Evolutionary conservation across 23 tunicate species (phyloP), one percentile per base, ranked within the genome.

Genomic region (Halocynthia roretzi): DNA sequence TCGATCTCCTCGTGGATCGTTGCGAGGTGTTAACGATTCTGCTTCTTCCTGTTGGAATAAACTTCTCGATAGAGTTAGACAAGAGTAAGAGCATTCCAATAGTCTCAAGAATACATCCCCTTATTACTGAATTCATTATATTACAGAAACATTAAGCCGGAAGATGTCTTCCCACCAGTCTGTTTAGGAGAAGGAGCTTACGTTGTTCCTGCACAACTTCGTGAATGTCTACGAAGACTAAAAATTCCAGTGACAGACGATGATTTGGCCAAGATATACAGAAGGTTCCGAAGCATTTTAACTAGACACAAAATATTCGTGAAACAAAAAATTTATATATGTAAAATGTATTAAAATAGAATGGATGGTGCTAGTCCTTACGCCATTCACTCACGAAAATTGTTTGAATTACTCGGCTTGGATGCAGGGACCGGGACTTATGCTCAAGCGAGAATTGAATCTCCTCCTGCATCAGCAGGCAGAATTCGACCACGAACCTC

Each of bases 101-200:
- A 56, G 40, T n/a, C 12, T 71, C 60, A 12, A 20, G 72, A 15
- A 67, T 2, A 23, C 18, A 21, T 64, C 64, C 18, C 71, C 5
- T 12, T 15, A 54, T 4, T 70, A 12, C 20, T 53, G 52, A 40
- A 65, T 21, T 50, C 58, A 18, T 51, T 52, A 8, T 74, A 23
- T 18, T 79, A 8, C 85, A 89, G 96, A n/a, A 58, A 83, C 14
- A 62, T 89, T 7, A 84, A 80, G 52, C 86, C 86, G 49, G 72
- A 75, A 10, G 62, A 77, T 77, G 53, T 84, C 31, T 85, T 90
- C 58, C 97, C 97, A 10, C 80, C 90, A 31, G 81, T 85, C 77
- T 85, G 89, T 54, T 90, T 90, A 66, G 97, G 97, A 9, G 87
- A 81, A 18, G 90, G 90, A 4, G 97, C 90, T 53, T 90, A 77